Conservation (phyloP, 2,888 invertebrate genomes). For the Malachius bipustulatus region DNA sequence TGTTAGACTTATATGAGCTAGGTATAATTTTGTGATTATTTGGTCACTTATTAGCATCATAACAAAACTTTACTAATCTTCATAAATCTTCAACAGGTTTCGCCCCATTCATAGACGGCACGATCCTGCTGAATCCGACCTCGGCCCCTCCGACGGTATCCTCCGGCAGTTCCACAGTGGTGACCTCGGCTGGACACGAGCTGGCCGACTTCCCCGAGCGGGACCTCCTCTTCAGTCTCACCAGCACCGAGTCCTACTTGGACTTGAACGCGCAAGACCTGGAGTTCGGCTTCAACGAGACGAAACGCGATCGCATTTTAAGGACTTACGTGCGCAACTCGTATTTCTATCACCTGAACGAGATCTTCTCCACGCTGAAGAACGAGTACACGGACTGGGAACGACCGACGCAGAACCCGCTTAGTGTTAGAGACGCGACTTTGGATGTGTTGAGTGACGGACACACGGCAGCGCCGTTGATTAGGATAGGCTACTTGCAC, state of each 20-base stretch:
- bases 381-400: constrained; percentile 98
- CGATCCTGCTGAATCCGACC: constrained; percentile 58
- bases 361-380: constrained; percentile 82
- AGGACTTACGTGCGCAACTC: constrained; percentile 90
- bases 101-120: constrained; percentile 91
- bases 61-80: no score
- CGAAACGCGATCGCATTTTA: constrained; percentile 71
- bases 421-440: constrained; percentile 74
- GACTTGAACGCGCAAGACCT: constrained; percentile 74
- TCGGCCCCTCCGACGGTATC: constrained; percentile 25
- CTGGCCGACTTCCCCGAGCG: constrained; percentile 70
- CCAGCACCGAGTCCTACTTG: constrained; percentile 70
- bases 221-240: constrained; percentile 75
- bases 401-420: constrained; percentile 72
- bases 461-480: constrained; percentile 75
- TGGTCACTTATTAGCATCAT: no score
- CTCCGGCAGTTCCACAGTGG: constrained; percentile 46
- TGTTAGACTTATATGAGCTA: no score
- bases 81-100: constrained; percentile 48
- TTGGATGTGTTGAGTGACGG: constrained; percentile 85
- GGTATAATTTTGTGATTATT: no score
- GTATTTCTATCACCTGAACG: constrained; percentile 88
- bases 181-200: constrained; percentile 64
- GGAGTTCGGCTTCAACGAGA: constrained; percentile 86
- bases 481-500: constrained; percentile 69